Evolutionary conservation across 2,113 vertebrate species (phyloP), one percentile per base, ranked within the genome.

Genomic region (Cottus gobio): DNA sequence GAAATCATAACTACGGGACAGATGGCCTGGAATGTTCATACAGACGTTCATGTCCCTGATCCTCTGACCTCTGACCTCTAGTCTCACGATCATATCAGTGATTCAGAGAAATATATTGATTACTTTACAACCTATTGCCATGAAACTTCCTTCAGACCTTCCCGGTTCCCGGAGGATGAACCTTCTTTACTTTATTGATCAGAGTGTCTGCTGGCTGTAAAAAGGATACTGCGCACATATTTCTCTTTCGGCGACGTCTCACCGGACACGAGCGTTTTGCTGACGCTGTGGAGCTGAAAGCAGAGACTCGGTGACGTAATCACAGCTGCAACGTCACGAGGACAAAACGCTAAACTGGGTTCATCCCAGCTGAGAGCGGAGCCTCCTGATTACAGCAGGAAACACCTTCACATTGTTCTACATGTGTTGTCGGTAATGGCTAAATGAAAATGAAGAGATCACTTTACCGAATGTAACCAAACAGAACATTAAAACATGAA

Each of bases 211-310:
- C 44, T 39, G 7, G 22, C 37, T 10, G 9, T n/a, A 2, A 26
- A 87, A 96, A 99, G 96, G 98, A 99, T 99, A 99, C 97, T 97
- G 94, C 98, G 97, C 87, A 97, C 96, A 37, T 99, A 97, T 89
- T 98, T 99, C 91, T 97, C 96, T 93, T 99, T 99, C 68, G 96
- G 95, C 6, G 98, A 96, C 6, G 95, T 95, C 94, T 99, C 98
- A 77, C 95, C 88, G 0, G 95, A 90, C 70, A 96, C 96, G 91
- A 98, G 95, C 54, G 94, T 96, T 90, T 98, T 99, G 94, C 96
- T 97, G 96, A 99, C 97, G 94, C 95, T 97, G 87, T 98, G 96
- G 1, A 96, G 96, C 98, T 99, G 68, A 67, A 84, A 84, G 13
- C 79, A 18, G 77, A 37, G 50, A 50, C 10, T 52, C 0, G n/a